Evolutionary conservation across 2,113 vertebrate species (phyloP).

Genomic region (Oryzias curvinotus): DNA sequence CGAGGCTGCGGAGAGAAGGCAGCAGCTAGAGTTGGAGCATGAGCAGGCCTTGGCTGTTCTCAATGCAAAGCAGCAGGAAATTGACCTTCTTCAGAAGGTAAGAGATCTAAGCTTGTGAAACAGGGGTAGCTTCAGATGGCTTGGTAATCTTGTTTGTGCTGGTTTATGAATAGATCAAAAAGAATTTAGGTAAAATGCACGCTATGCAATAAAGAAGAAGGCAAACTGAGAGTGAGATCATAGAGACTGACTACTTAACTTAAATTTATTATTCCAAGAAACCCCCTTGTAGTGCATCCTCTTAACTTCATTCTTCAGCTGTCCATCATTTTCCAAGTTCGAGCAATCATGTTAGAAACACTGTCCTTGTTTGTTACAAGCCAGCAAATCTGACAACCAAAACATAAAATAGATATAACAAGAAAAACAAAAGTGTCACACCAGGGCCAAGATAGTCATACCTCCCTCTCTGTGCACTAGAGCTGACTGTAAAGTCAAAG

Average conservation of each 20-base stretch:
- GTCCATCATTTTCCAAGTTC: constrained; percentile 32
- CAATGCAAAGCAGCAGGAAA: constrained; percentile 98
- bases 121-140: constrained; percentile 19
- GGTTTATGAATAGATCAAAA: constrained; percentile 34
- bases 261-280: constrained; percentile 23
- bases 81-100: constrained; percentile 97
- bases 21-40: constrained; percentile 99
- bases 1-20: constrained; percentile 96
- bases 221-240: constrained; percentile 20
- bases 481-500: constrained; percentile 56
- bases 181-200: constrained; percentile 33
- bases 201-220: constrained; percentile 30
- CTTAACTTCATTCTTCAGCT: constrained; percentile 31
- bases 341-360: constrained; percentile 29
- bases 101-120: constrained; percentile 39
- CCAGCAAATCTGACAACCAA: constrained; percentile 32
- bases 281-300: constrained; percentile 7
- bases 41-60: constrained; percentile 97
- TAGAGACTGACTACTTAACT: neutral
- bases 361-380: constrained; percentile 42
- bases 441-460: constrained; percentile 25
- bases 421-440: constrained; percentile 34
- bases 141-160: constrained; percentile 20
- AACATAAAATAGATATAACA: constrained; percentile 36
- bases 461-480: constrained; percentile 42